These are phyloP conservation scores for Ostrea edulis DNA, from an alignment of 1,140 invertebrate species.

Conservation along the genomic window DNA sequence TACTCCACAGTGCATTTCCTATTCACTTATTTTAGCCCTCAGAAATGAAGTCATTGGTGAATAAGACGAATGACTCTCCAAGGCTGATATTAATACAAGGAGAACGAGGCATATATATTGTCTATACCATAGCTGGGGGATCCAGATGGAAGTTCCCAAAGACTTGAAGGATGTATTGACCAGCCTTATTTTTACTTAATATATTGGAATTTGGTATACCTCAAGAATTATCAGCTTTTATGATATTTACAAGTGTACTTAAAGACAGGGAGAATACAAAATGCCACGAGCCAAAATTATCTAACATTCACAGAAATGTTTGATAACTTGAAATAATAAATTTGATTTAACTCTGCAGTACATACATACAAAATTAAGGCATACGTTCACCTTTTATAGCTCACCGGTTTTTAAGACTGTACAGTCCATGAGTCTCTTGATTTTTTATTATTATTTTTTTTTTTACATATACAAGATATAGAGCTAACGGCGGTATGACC, in stretches of 20 bases:
- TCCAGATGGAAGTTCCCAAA: background rate
- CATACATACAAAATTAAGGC: too few species aligned
- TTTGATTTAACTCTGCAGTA: too few species aligned
- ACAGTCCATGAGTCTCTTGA: too few species aligned
- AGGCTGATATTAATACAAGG: slow-evolving; percentile 8
- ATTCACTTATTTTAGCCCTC: slow-evolving; percentile 20
- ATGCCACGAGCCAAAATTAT: slow-evolving; percentile 27
- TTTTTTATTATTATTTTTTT: too few species aligned
- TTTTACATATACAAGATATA: too few species aligned
- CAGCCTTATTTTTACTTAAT: background rate
- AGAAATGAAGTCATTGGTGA: background rate
- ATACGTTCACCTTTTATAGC: too few species aligned
- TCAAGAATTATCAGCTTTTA: slow-evolving; percentile 30
- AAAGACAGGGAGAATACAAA: slow-evolving; percentile 15
- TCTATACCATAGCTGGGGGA: background rate
- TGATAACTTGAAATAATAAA: slow-evolving; percentile 19
- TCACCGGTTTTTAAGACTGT: too few species aligned
- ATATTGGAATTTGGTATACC: slow-evolving; percentile 36
- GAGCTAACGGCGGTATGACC: too few species aligned
- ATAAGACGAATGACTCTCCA: background rate
- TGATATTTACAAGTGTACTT: slow-evolving; percentile 39
- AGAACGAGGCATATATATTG: too few species aligned
- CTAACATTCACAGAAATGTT: slow-evolving; percentile 20
- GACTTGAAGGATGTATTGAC: slow-evolving; percentile 12
- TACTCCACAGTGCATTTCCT: background rate